Base-by-base conservation (phyloP, 2,888 invertebrate species). In the Trissolcus japonicus region DNA sequence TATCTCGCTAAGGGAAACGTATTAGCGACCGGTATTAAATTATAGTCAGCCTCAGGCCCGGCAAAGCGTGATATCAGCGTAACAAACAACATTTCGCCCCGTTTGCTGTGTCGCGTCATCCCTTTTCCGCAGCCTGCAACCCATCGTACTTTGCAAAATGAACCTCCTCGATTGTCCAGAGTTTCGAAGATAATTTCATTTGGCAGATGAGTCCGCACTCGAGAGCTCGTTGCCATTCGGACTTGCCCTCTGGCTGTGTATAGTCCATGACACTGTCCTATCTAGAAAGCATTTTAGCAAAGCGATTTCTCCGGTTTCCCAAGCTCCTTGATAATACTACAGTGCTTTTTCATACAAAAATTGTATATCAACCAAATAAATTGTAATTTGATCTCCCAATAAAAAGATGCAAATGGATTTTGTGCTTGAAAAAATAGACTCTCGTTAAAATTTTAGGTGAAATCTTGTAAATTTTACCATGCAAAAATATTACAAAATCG, bases 1-100 rank as follows among this genome's bases (percentile, higher is more conserved):
- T 86, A 85, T 86, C 84, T 69, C 79, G 69, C 75, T 78, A 77
- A 75, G 74, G 80, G 81, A 80, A 84, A 83, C 82, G 83, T 84
- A 86, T 86, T 86, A 87, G 86, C 83, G 82, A 78, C 76, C 71
- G 82, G 86, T 86, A 87, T 87, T 86, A 87, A 87, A 86, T 87
- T 87, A 86, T 85, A 81, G 81, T 80, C 81, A 82, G 85, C 86
- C 86, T 78, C 79, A 82, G 84, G 86, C 84, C 63, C 72, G 72
- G 79, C 61, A 76, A 76, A 67, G 76, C 76, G 82, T 79, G 86
- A 83, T 84, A 86, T 81, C 82, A 79, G 76, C 65, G 81, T 82
- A 83, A 83, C 83, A 81, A 82, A 82, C 84, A 80, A 80, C 81
- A 76, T 73, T 80, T 48, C 62, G 68, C 77, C 73, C 76, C 68